These are phyloP conservation scores for Melolontha melolontha DNA, from an alignment of 2,888 invertebrate genomes.

Conservation along the genomic window DNA sequence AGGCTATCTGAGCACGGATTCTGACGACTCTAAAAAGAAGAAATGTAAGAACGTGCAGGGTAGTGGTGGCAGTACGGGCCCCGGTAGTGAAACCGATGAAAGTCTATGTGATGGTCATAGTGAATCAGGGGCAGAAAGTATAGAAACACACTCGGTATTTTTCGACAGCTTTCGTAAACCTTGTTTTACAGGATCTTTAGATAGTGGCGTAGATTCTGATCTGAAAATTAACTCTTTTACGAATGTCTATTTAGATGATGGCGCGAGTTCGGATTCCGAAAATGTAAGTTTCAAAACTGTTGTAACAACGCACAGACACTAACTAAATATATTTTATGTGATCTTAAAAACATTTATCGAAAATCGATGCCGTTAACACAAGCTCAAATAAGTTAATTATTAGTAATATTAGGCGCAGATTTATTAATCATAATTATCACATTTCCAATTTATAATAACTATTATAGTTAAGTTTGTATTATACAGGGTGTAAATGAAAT, in stretches of 20 bases:
- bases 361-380: too few relatives aligned
- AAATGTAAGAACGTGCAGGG: conserved; percentile 52
- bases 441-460: too few relatives aligned
- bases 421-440: too few relatives aligned
- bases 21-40: conserved; percentile 70
- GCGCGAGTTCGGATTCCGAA: conserved; percentile 65
- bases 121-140: conserved; percentile 88
- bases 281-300: conserved; percentile 67
- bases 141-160: conserved; percentile 89
- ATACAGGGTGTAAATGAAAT: too few relatives aligned
- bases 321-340: neutral
- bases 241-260: conserved; percentile 52
- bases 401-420: too few relatives aligned
- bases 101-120: conserved; percentile 82
- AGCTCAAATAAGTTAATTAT: too few relatives aligned
- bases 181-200: conserved; percentile 58
- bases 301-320: conserved; percentile 48
- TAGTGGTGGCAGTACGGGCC: conserved; percentile 39
- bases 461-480: too few relatives aligned
- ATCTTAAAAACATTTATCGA: too few relatives aligned
- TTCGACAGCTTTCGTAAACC: conserved; percentile 78
- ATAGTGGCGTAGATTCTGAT: conserved; percentile 62
- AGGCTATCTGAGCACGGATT: conserved; percentile 88
- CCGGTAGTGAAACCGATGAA: conserved; percentile 79
- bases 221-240: conserved; percentile 50